phyloP scores from a whole-genome alignment of 2,888 invertebrate species.

The Nineta flava region DNA sequence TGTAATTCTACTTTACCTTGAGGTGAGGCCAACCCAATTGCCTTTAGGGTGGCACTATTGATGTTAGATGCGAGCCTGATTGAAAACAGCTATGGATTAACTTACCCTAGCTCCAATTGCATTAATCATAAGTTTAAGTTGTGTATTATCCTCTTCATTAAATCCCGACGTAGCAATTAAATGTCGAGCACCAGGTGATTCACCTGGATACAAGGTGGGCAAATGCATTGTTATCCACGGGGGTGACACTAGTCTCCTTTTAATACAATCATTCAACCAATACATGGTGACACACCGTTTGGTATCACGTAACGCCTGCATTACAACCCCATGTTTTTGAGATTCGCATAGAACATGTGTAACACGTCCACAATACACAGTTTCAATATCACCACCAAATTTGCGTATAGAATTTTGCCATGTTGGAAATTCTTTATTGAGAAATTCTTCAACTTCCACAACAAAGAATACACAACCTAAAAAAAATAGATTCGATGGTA shows the following conservation, averaged over 20 bases:
- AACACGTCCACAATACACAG: slow-evolving; percentile 66
- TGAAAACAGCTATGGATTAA: no score
- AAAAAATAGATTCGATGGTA: slow-evolving; percentile 77
- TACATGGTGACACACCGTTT: slow-evolving; percentile 65
- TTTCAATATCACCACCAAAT: slow-evolving; percentile 79
- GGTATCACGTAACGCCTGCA: slow-evolving; percentile 58
- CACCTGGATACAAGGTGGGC: slow-evolving; percentile 45
- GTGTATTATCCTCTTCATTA: slow-evolving; percentile 65
- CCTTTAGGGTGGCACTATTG: no score
- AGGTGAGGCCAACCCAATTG: no score
- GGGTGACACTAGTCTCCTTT: slow-evolving; percentile 69
- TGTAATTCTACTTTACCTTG: no score
- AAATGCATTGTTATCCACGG: slow-evolving; percentile 92
- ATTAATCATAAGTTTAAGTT: slow-evolving; percentile 71
- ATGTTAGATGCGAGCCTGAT: no score
- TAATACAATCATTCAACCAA: slow-evolving; percentile 84
- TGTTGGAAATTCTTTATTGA: slow-evolving; percentile 17
- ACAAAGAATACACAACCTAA: slow-evolving; percentile 82
- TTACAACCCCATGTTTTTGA: slow-evolving; percentile 78
- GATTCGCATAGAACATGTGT: slow-evolving; percentile 88
- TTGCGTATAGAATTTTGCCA: slow-evolving; percentile 62
- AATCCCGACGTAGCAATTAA: slow-evolving; percentile 81
- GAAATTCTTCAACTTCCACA: slow-evolving; percentile 24
- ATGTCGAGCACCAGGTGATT: slow-evolving; percentile 58
- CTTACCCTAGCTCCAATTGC: slow-evolving; percentile 74